Percentiles rank a stretch among this genome's conserved stretches.
Conservation (phyloP, 1,140 invertebrate genomes). For the Carposina sasakii region DNA sequence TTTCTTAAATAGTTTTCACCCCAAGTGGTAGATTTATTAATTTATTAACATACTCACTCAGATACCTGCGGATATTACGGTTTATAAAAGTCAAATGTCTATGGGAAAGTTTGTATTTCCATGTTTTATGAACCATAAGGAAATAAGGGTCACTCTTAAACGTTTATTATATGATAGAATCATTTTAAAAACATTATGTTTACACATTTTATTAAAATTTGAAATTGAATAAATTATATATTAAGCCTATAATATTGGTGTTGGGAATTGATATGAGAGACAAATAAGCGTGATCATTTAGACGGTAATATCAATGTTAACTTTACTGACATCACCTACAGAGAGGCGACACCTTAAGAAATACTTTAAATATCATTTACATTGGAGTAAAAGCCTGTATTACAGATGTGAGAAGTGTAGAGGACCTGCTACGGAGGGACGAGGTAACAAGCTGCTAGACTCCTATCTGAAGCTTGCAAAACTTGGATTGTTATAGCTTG, state of each 20-base stretch:
- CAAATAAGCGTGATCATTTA: conserved; percentile 31
- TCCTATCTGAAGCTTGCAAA: no score
- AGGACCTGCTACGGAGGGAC: no score
- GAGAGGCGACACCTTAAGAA: conserved; percentile 36
- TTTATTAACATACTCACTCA: no score
- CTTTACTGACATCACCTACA: conserved; percentile 38
- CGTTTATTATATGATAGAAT: conserved; percentile 33
- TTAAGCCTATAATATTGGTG: no score
- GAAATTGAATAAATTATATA: conserved; percentile 46
- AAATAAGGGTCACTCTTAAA: conserved; percentile 33
- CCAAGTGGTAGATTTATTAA: no score
- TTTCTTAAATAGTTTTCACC: no score
- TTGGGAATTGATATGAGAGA: conserved; percentile 41
- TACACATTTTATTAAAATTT: conserved; percentile 48
- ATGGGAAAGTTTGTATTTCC: conserved; percentile 34
- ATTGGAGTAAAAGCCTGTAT: conserved; percentile 28
- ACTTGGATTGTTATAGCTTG: no score
- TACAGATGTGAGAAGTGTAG: no score
- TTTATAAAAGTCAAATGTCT: conserved; percentile 28
- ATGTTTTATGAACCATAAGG: conserved; percentile 29
- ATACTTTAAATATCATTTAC: conserved; percentile 40
- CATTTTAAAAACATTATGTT: conserved; percentile 31
- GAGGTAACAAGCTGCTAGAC: no score
- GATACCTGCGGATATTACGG: no score
- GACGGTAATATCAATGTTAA: conserved; percentile 24